These are phyloP conservation scores for Spinibarbus caldwelli DNA, from an alignment of 2,797 vertebrate species.

Conservation along the genomic window DNA sequence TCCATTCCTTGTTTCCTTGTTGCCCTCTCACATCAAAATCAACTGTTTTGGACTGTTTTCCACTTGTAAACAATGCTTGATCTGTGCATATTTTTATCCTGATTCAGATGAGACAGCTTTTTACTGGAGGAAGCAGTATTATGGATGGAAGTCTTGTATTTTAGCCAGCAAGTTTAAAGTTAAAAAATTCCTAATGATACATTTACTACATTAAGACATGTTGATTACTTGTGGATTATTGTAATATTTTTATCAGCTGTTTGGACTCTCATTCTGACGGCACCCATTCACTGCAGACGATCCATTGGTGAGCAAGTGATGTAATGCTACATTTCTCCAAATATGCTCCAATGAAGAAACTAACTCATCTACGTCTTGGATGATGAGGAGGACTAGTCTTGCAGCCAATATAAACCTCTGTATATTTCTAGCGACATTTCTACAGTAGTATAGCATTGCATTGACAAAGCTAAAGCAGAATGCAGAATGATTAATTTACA, in stretches of 20 bases:
- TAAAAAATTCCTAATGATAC: neutral
- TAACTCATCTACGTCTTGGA: neutral
- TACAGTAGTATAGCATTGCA: neutral
- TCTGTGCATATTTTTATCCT: neutral
- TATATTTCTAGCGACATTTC: constrained; percentile 15
- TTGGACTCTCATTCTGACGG: neutral
- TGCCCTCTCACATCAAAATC: neutral
- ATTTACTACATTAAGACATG: neutral
- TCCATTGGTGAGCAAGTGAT: neutral
- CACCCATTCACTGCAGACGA: neutral
- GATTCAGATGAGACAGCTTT: neutral
- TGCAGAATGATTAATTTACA: neutral
- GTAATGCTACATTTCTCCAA: neutral
- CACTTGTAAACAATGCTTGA: neutral
- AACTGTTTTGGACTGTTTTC: neutral
- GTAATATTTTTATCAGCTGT: neutral
- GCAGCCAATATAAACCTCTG: neutral
- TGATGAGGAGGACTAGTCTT: neutral
- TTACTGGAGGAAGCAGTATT: neutral
- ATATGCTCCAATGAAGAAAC: neutral
- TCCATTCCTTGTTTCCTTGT: neutral
- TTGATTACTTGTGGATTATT: neutral
- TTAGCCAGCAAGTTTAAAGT: too few species aligned
- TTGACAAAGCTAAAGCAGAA: neutral
- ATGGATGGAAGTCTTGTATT: neutral